phyloP scores from a whole-genome alignment of 2,113 vertebrate species.

The Sciurus niger region DNA sequence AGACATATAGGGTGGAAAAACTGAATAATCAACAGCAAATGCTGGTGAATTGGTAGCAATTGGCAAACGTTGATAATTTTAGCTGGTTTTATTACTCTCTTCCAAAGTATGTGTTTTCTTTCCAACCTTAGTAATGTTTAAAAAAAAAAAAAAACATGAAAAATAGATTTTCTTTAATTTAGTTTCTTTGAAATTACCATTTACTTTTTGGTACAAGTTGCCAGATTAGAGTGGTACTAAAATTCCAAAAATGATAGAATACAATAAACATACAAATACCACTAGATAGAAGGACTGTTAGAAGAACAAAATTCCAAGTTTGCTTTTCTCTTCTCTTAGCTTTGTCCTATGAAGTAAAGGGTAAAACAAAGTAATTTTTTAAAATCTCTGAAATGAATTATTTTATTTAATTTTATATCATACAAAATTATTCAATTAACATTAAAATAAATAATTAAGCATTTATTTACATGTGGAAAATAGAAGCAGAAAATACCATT shows the following conservation, averaged over 20 bases:
- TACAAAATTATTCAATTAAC: slow-evolving; percentile 69
- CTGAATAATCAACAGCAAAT: not conserved
- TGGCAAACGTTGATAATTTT: slow-evolving; percentile 9
- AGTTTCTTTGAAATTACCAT: slow-evolving; percentile 41
- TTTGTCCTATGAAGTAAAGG: not conserved
- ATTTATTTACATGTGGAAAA: slow-evolving; percentile 68
- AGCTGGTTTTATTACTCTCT: not conserved
- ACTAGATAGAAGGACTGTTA: not conserved
- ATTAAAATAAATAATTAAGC: slow-evolving; percentile 68
- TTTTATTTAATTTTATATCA: slow-evolving; percentile 59
- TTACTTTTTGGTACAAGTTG: not conserved
- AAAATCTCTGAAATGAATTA: slow-evolving; percentile 49
- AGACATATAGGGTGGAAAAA: not conserved
- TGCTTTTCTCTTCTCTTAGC: slow-evolving; percentile 1
- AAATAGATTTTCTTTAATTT: not conserved
- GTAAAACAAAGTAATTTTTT: slow-evolving; percentile 22
- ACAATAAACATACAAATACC: not conserved
- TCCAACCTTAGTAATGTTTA: not conserved
- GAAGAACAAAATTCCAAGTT: not conserved
- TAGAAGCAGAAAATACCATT: slow-evolving; percentile 54
- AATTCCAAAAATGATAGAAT: not conserved
- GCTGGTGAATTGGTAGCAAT: not conserved
- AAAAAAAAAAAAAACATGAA: not conserved
- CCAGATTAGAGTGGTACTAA: not conserved
- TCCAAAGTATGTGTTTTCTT: not conserved